Evolutionary conservation across 2,113 vertebrate species (phyloP).

Genomic region (Okapia johnstoni): DNA sequence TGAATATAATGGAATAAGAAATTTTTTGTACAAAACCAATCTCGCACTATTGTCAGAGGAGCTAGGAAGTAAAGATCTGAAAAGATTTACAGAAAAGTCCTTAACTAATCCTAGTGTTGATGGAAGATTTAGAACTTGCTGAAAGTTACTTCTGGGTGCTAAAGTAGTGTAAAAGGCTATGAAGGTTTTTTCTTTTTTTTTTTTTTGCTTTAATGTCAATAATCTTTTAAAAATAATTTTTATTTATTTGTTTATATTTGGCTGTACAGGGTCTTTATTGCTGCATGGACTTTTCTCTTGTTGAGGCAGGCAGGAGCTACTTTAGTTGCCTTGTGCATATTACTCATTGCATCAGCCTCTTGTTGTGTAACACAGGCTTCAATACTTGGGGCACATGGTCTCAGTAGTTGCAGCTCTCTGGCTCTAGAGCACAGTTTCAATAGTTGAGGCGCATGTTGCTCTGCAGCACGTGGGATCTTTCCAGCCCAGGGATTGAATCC

Average conservation of each 20-base stretch:
- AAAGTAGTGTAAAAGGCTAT: neutral
- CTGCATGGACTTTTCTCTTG: neutral
- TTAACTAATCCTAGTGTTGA: neutral
- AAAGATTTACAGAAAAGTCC: neutral
- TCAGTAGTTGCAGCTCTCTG: neutral
- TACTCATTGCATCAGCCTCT: neutral
- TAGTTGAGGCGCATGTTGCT: neutral
- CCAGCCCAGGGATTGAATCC: neutral
- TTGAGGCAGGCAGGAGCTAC: neutral
- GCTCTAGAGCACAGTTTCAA: neutral
- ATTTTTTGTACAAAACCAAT: neutral
- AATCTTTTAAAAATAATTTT: neutral
- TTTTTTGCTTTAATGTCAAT: neutral
- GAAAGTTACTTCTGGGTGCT: neutral
- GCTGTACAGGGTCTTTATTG: neutral
- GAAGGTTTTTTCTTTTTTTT: neutral
- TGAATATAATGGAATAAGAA: neutral
- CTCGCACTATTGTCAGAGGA: neutral
- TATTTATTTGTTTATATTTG: neutral
- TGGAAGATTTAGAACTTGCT: neutral
- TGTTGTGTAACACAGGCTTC: neutral
- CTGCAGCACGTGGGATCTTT: neutral
- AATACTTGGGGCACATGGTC: neutral
- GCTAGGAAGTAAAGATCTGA: neutral
- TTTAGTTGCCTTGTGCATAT: neutral